Evolutionary conservation across 2,888 invertebrate species (phyloP).

Genomic region (Phania funesta): DNA sequence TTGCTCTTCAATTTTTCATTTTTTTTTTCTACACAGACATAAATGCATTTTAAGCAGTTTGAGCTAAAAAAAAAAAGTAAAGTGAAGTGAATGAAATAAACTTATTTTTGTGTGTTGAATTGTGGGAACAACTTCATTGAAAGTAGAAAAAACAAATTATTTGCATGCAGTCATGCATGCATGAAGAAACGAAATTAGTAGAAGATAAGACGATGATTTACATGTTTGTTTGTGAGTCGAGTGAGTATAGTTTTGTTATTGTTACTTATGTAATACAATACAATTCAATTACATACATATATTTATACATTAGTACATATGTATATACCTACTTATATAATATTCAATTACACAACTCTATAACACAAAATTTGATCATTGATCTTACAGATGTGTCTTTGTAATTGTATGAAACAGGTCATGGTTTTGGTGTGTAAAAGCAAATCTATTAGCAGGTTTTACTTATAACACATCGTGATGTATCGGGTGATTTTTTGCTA

Average conservation of each 20-base stretch:
- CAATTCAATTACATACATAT: not conserved
- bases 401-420: slow-evolving; percentile 37
- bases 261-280: slow-evolving; percentile 47
- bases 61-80: slow-evolving; percentile 45
- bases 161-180: slow-evolving; percentile 61
- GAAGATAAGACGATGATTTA: slow-evolving; percentile 30
- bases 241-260: not conserved
- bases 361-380: slow-evolving; percentile 32
- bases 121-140: slow-evolving; percentile 58
- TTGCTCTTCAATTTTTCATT: not conserved
- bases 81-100: slow-evolving; percentile 44
- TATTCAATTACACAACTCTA: not conserved
- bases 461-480: slow-evolving; percentile 6
- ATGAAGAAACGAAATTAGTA: slow-evolving; percentile 35
- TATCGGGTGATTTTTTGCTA: slow-evolving; percentile 5
- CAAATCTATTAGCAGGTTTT: not conserved
- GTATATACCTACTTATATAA: not conserved
- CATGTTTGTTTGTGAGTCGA: not conserved
- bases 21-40: slow-evolving; percentile 12
- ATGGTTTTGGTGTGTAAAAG: slow-evolving; percentile 20
- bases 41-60: slow-evolving; percentile 44
- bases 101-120: slow-evolving; percentile 18
- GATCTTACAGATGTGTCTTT: slow-evolving; percentile 43
- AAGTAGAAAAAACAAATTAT: slow-evolving; percentile 24
- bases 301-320: not conserved